Conservation (phyloP, 2,888 invertebrate species). For the Drosophila algonquin region DNA sequence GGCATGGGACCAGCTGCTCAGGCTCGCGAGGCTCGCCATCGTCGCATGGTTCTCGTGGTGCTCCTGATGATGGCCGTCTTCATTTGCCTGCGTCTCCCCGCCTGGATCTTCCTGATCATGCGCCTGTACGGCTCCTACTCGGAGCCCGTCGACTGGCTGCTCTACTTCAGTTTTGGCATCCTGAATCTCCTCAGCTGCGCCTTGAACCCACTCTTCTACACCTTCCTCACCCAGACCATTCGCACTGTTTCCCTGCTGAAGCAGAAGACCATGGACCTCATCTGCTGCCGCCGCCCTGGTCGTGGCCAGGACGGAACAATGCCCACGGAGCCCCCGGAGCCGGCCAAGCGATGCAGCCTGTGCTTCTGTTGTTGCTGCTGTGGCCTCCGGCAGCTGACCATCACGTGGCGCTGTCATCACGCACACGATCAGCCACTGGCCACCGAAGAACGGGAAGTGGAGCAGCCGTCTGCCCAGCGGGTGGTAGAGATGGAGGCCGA, state of each 20-base stretch:
- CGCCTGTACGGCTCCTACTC: conserved; percentile 82
- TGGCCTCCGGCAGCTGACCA: conserved; percentile 36
- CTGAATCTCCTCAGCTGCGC: conserved; percentile 85
- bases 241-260: conserved; percentile 47
- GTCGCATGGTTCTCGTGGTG: conserved; percentile 86
- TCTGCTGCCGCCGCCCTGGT: conserved; percentile 32
- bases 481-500: conserved; percentile 24
- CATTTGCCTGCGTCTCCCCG: conserved; percentile 85
- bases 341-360: neutral
- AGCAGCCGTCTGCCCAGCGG: neutral
- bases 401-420: conserved; percentile 50
- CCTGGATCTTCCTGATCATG: conserved; percentile 85
- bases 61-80: conserved; percentile 86
- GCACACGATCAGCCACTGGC: neutral
- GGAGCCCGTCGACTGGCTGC: conserved; percentile 83
- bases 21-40: conserved; percentile 84
- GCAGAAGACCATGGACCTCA: conserved; percentile 11
- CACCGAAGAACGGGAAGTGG: neutral
- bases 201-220: conserved; percentile 86
- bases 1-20: conserved; percentile 52
- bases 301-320: conserved; percentile 30
- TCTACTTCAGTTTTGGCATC: conserved; percentile 85
- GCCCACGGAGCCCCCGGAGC: conserved; percentile 38
- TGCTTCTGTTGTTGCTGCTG: conserved; percentile 33
- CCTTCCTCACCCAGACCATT: conserved; percentile 86